Conservation (phyloP, 2,797 vertebrate species). For the Knipowitschia caucasica region DNA sequence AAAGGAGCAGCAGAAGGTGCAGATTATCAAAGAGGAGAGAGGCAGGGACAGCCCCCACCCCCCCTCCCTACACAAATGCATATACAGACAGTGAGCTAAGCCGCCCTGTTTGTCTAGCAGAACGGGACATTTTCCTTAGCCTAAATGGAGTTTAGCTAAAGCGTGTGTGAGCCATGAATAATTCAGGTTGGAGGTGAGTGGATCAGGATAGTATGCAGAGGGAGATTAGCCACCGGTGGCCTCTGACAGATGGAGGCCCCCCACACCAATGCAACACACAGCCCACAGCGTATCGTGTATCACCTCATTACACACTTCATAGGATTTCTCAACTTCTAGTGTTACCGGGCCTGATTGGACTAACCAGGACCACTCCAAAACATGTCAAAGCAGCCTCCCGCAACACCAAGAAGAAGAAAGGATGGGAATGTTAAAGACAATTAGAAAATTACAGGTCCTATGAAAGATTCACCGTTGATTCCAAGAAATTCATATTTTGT, state of each 20-base stretch:
- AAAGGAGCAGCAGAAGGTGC: constrained; percentile 71
- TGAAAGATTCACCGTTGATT: not conserved
- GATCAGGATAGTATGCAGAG: constrained; percentile 64
- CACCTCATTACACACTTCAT: constrained; percentile 75
- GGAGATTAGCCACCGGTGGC: constrained; percentile 71
- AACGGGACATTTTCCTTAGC: constrained; percentile 54
- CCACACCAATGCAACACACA: constrained; percentile 63
- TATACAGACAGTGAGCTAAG: constrained; percentile 35
- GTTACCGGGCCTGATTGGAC: constrained; percentile 53
- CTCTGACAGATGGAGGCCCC: constrained; percentile 75
- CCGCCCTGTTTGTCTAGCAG: constrained; percentile 66
- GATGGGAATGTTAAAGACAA: not conserved
- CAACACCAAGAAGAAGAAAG: not conserved
- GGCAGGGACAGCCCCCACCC: constrained; percentile 53
- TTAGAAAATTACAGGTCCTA: not conserved
- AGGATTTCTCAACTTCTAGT: constrained; percentile 65
- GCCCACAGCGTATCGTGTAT: constrained; percentile 73
- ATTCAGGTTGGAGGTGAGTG: constrained; percentile 66
- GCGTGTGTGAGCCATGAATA: constrained; percentile 71
- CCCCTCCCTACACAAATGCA: constrained; percentile 26
- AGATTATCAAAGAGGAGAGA: constrained; percentile 63
- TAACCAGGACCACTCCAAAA: constrained; percentile 23
- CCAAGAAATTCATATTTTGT: not conserved
- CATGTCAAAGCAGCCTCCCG: constrained; percentile 8
- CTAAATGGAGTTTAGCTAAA: constrained; percentile 56